These are phyloP conservation scores for Stichopus horrens DNA, from an alignment of 53 echinoderm and acorn worm genomes.

Conservation along the genomic window DNA sequence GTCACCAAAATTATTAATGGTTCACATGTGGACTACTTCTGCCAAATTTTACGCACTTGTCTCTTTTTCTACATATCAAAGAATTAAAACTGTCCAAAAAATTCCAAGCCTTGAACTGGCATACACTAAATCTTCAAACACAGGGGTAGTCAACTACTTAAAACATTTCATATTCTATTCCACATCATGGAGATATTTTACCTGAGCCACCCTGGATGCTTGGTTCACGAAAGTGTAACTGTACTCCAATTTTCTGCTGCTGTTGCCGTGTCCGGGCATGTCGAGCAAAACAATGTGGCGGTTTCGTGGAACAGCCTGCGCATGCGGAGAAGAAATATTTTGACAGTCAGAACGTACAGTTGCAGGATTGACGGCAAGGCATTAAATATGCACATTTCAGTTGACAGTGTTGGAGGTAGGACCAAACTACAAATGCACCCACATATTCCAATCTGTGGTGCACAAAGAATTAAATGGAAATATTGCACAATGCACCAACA, in stretches of 20 bases:
- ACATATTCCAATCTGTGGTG: too few species aligned
- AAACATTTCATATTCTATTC: too few species aligned
- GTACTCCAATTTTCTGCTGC: conserved; percentile 52
- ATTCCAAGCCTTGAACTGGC: too few species aligned
- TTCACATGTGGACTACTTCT: too few species aligned
- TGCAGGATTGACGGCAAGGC: neutral
- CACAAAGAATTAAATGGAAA: too few species aligned
- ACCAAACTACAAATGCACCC: neutral
- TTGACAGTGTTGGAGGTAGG: neutral
- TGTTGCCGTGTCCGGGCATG: conserved; percentile 79
- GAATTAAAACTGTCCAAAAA: too few species aligned
- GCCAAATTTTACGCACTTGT: too few species aligned
- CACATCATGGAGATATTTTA: neutral
- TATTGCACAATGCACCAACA: neutral
- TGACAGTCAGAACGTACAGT: neutral
- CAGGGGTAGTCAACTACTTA: too few species aligned
- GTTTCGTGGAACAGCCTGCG: conserved; percentile 59
- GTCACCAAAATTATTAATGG: too few species aligned
- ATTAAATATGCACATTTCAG: too few species aligned
- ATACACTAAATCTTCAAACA: too few species aligned
- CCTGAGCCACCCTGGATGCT: conserved; percentile 65
- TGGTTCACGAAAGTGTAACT: conserved; percentile 60
- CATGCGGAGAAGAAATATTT: neutral
- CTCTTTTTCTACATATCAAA: too few species aligned
- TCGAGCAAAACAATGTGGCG: conserved; percentile 64